A percentile compares a stretch with the other conserved stretches of the same genome.
Evolutionary conservation across 1,140 invertebrate genomes (phyloP).

Genomic region (Asobara japonica): DNA sequence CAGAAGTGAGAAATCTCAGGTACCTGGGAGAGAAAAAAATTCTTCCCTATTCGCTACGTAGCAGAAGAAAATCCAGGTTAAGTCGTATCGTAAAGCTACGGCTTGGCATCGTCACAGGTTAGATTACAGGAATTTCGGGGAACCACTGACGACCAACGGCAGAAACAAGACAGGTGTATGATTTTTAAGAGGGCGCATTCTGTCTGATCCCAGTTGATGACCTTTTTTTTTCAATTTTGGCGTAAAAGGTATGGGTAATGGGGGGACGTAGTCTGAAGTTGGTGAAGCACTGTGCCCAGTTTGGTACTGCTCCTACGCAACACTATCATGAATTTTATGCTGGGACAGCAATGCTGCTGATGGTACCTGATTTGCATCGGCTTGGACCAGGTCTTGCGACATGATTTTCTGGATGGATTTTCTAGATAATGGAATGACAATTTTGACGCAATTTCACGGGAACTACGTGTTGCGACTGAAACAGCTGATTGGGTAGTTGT

Average conservation of each 20-base stretch:
- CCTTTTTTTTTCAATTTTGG: background rate
- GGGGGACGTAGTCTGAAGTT: background rate
- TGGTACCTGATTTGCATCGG: too few species aligned
- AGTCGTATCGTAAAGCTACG: slow-evolving; percentile 23
- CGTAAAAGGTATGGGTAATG: slow-evolving; percentile 1
- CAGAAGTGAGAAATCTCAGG: slow-evolving; percentile 39
- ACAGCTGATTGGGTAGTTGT: too few species aligned
- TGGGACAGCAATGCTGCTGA: too few species aligned
- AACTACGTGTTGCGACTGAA: too few species aligned
- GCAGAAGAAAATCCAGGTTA: slow-evolving; percentile 24
- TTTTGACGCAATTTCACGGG: too few species aligned
- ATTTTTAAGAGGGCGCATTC: background rate
- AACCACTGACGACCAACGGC: slow-evolving; percentile 18
- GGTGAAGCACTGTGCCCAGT: background rate
- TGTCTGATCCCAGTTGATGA: slow-evolving; percentile 1
- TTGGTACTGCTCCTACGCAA: background rate
- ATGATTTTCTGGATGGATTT: too few species aligned
- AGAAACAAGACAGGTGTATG: background rate
- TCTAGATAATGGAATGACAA: too few species aligned
- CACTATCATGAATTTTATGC: too few species aligned
- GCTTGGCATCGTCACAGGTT: background rate
- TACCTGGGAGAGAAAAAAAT: slow-evolving; percentile 25
- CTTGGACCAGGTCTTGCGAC: too few species aligned
- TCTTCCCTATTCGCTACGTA: background rate
- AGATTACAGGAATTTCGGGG: slow-evolving; percentile 20